phyloP scores from a whole-genome alignment of 2,888 invertebrate genomes.

The Hirtodrosophila confusa region DNA sequence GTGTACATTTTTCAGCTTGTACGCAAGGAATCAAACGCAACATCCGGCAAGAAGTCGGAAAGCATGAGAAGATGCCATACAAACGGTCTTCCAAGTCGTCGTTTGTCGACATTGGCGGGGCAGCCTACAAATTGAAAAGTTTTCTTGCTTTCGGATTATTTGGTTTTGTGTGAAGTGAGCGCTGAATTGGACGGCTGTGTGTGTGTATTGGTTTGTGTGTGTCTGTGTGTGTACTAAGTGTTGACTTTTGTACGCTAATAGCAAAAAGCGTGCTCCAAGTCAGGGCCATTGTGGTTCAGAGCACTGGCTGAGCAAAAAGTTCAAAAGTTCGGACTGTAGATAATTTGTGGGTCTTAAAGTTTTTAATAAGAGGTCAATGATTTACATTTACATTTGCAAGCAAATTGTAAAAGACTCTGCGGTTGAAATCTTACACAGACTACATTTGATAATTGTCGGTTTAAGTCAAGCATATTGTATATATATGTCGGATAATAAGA shows the following conservation, averaged over 20 bases:
- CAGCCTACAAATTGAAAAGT: slow-evolving; percentile 73
- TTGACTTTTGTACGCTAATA: slow-evolving; percentile 78
- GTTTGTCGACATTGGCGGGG: slow-evolving; percentile 9
- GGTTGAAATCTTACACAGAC: slow-evolving; percentile 17
- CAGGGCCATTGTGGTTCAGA: slow-evolving; percentile 56
- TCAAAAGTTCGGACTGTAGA: slow-evolving; percentile 70
- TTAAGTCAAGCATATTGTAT: slow-evolving; percentile 14
- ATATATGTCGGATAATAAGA: background rate
- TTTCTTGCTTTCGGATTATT: slow-evolving; percentile 63
- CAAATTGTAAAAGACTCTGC: slow-evolving; percentile 28
- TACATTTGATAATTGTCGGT: slow-evolving; percentile 32
- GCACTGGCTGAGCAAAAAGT: slow-evolving; percentile 43
- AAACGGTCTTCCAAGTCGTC: background rate
- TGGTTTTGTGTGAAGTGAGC: slow-evolving; percentile 65
- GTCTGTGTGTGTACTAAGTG: slow-evolving; percentile 47
- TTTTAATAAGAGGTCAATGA: slow-evolving; percentile 79
- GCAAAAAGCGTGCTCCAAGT: slow-evolving; percentile 57
- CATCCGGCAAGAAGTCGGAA: slow-evolving; percentile 41
- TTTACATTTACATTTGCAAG: slow-evolving; percentile 70
- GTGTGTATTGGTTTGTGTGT: slow-evolving; percentile 15
- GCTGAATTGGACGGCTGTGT: slow-evolving; percentile 11
- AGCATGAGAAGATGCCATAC: background rate
- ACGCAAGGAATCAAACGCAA: slow-evolving; percentile 61
- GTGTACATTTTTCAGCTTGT: slow-evolving; percentile 59
- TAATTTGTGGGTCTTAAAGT: slow-evolving; percentile 72